Conservation (phyloP, 2,113 vertebrate genomes). For the Sinocyclocheilus anshuiensis region DNA sequence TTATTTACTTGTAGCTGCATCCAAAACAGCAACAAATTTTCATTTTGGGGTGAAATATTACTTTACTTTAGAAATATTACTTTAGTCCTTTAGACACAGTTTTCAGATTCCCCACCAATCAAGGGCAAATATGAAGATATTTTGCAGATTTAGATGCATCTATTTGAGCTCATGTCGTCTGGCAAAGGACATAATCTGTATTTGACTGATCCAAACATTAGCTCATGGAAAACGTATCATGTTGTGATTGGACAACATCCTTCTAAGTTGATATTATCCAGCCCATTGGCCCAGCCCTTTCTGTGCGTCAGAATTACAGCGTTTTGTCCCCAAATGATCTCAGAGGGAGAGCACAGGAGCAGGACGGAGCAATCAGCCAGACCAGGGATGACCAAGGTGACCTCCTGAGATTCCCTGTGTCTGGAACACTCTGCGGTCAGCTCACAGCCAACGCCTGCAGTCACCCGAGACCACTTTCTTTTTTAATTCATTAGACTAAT, state of each 20-base stretch:
- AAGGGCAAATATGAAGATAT: background rate
- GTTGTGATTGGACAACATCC: background rate
- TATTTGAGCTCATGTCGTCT: background rate
- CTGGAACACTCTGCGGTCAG: slow-evolving; percentile 37
- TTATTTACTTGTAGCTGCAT: background rate
- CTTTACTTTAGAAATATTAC: background rate
- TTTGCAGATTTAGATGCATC: background rate
- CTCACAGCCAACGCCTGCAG: slow-evolving; percentile 4
- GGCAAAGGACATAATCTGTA: background rate
- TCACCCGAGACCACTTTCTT: slow-evolving; percentile 18
- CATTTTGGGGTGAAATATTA: background rate
- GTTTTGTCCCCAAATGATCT: slow-evolving; percentile 39
- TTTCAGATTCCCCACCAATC: background rate
- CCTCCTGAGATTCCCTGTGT: slow-evolving; percentile 23
- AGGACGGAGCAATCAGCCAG: background rate
- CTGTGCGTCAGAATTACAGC: background rate
- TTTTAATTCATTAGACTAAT: slow-evolving; percentile 51
- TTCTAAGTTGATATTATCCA: background rate
- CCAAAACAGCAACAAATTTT: background rate
- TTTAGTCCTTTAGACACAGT: background rate
- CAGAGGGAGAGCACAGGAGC: slow-evolving; percentile 4
- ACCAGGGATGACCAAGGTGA: slow-evolving; percentile 44
- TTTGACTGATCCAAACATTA: slow-evolving; percentile 11
- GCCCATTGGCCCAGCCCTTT: background rate
- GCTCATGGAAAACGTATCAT: background rate